Conservation (phyloP, 2,888 invertebrate genomes). For the Siphlonurus alternatus region DNA sequence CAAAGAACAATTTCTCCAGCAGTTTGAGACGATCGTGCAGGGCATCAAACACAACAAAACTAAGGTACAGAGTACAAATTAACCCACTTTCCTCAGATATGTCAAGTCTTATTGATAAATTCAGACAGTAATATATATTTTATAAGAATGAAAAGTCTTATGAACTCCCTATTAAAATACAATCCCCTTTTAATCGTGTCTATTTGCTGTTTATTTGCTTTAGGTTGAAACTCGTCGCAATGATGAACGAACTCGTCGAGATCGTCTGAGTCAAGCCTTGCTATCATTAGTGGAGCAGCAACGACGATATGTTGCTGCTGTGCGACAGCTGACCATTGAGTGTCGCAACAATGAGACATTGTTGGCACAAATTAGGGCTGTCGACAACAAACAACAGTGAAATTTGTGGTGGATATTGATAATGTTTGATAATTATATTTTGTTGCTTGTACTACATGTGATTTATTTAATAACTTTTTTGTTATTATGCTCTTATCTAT, state of each 20-base stretch:
- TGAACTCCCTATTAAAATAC: no score
- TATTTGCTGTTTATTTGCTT: background rate
- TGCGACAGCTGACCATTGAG: slow-evolving; percentile 58
- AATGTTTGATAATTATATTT: no score
- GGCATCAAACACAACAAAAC: slow-evolving; percentile 73
- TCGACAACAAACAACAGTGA: background rate
- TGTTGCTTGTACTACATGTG: no score
- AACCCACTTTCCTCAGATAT: no score
- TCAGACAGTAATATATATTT: no score
- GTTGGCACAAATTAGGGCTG: slow-evolving; percentile 23
- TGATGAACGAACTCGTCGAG: slow-evolving; percentile 48
- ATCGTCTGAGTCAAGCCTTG: slow-evolving; percentile 42
- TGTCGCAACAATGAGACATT: slow-evolving; percentile 50
- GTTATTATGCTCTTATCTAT: no score
- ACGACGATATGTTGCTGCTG: slow-evolving; percentile 55
- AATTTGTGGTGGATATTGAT: no score
- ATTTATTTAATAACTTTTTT: no score
- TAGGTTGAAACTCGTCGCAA: slow-evolving; percentile 23
- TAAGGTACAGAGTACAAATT: slow-evolving; percentile 40
- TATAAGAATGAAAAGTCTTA: no score
- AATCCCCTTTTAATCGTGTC: no score
- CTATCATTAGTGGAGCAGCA: slow-evolving; percentile 48
- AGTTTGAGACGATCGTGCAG: slow-evolving; percentile 78
- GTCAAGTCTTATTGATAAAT: no score
- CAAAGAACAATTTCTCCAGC: slow-evolving; percentile 76